Base-by-base conservation (phyloP, 2,797 vertebrate genomes). In the Pantherophis vulpinus region DNA sequence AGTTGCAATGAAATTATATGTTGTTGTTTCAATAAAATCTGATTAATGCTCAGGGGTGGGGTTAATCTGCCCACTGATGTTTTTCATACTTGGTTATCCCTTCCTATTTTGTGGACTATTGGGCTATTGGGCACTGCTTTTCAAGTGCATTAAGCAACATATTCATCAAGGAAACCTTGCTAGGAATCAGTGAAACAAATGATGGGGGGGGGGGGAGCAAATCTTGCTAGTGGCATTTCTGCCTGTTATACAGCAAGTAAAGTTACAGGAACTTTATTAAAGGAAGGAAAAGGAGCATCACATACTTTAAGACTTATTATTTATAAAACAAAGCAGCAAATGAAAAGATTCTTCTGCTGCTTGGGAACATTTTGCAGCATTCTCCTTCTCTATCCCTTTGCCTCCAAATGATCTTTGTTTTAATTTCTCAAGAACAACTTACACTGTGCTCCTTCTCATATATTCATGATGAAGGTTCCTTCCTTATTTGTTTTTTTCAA, bases 1-100 rank as follows among this genome's bases (percentile, higher is more conserved):
- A 96, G 3, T 47, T 83, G 66, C 47, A 25, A 29, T 79, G 91
- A 86, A 89, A 89, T 90, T 89, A 59, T 92, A 3, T 92, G 3
- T 27, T 27, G 29, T 32, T 86, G 37, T 51, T 91, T 91, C 87
- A 88, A 88, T 90, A 61, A 56, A 63, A 20, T 16, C 60, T 61
- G 42, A 79, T 92, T 56, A 54, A 87, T 87, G 29, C 16, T 70
- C 10, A 5, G 11, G 3, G 51, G 18, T 79, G 51, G n/a, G 42
- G 20, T 91, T 32, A 42, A 32, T n/a, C 61, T 12, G 51, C 79
- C 25, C 37, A 13, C 8, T 87, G 79, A 70, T 59, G 7, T 23
- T 60, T 37, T 16, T 37, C 23, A 37, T 59, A 47, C 32, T 18
- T 13, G 51, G 10, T 37, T 56, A 87, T 23, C 20, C 74, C 9